phyloP scores from a whole-genome alignment of 2,113 vertebrate species.

The Meleagris gallopavo region DNA sequence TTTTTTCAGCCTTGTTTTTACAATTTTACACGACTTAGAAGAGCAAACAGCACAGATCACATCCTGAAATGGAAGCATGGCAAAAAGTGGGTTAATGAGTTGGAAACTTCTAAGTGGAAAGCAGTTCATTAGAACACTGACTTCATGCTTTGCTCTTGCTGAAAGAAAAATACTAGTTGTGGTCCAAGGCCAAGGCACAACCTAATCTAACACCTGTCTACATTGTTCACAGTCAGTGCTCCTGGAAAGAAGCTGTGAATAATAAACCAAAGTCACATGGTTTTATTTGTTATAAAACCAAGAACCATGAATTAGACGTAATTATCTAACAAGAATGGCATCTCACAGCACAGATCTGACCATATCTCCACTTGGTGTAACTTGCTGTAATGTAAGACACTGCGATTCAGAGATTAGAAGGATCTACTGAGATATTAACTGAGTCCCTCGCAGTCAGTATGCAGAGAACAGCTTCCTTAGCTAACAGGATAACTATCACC shows the following conservation, averaged over 20 bases:
- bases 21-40: background rate
- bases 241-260: conserved; percentile 55
- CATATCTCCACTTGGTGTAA: background rate
- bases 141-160: background rate
- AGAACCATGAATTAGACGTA: conserved; percentile 7
- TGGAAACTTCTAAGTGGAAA: background rate
- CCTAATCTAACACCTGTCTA: conserved; percentile 9
- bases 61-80: background rate
- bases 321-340: conserved; percentile 51
- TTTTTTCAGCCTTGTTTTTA: background rate
- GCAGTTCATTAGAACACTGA: background rate
- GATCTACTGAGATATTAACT: background rate
- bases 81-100: background rate
- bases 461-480: background rate
- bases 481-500: background rate
- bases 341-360: conserved; percentile 33
- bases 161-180: background rate
- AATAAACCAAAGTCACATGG: background rate
- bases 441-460: background rate
- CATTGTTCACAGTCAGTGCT: background rate
- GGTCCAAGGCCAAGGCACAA: background rate
- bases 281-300: conserved; percentile 50
- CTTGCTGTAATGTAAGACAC: background rate
- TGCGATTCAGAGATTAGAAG: conserved; percentile 45
- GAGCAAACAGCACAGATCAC: background rate